Percentiles rank a stretch among this genome's conserved stretches.
Conservation (phyloP, 1,140 invertebrate genomes). For the Meloidogyne exigua region DNA sequence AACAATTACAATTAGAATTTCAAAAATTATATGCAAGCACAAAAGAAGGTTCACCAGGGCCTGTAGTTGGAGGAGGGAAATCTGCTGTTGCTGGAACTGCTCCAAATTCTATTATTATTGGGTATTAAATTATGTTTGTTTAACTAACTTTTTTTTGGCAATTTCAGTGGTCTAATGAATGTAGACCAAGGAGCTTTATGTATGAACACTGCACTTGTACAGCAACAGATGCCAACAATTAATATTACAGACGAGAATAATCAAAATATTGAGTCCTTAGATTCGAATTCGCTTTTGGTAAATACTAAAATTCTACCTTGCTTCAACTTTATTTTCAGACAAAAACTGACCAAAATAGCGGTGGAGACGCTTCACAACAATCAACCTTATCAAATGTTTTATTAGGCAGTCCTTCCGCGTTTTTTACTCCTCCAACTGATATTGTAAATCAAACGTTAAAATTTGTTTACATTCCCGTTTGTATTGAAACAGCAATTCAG, state of each 20-base stretch:
- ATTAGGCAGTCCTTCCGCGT: neutral
- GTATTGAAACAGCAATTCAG: constrained; percentile 39
- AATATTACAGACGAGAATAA: constrained; percentile 63
- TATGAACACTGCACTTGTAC: neutral
- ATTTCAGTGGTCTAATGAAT: neutral
- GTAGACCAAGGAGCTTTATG: neutral
- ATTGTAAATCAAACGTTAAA: constrained; percentile 24
- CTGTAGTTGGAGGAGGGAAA: neutral
- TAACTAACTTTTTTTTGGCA: neutral
- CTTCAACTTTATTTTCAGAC: neutral
- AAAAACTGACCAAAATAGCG: neutral
- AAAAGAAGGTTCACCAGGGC: constrained; percentile 16
- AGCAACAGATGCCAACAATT: constrained; percentile 45
- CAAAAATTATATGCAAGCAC: constrained; percentile 54
- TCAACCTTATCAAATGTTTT: constrained; percentile 13
- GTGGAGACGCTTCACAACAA: constrained; percentile 37
- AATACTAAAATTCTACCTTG: neutral
- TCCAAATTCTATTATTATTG: neutral
- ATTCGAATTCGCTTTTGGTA: constrained; percentile 39
- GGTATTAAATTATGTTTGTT: neutral
- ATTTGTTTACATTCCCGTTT: constrained; percentile 50
- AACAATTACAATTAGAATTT: constrained; percentile 59
- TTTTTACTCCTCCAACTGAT: neutral
- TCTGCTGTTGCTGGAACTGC: constrained; percentile 2
- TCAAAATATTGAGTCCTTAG: constrained; percentile 47